Evolutionary conservation across 2,113 vertebrate species (phyloP), one percentile per base, ranked within the genome.

Genomic region (Gorsachius goisagi): DNA sequence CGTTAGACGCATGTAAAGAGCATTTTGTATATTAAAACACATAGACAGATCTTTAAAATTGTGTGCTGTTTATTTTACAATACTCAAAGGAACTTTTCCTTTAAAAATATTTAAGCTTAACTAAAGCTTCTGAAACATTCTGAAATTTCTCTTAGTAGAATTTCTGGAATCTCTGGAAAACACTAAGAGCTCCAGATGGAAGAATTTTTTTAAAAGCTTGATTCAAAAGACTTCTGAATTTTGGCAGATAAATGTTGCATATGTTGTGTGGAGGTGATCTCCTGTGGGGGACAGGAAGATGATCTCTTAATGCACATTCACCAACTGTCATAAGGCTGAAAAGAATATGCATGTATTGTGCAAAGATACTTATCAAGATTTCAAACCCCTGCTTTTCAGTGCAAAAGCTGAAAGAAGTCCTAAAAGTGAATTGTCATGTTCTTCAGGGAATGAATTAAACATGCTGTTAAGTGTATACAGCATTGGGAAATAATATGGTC

Each of bases 171-270:
- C 71, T 92, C 91, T 94, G 92, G 93, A 92, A 93, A 96, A 96
- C 56, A 93, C 82, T 80, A 63, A 83, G 67, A 93, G 89, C 86
- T 95, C 95, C 96, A 98, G 97, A 98, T 97, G 97, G 97, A 96
- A 92, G 68, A 84, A 69, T 63, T 94, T 96, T 95, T 92, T 89
- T 44, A 88, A 96, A 97, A 93, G 91, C 95, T 93, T 75, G 89
- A 96, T 96, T 97, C 91, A 97, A 95, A 94, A 97, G 90, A 71
- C 95, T 97, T 93, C 41, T 90, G 92, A 96, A 88, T 93, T 95
- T 97, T 98, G 98, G 98, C 97, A 98, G 92, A 97, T 75, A 37
- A 95, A 85, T 59, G 88, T 94, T 97, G 94, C 98, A 98, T 97
- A 98, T 98, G 98, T 91, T 97, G 93, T 97, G 94, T 91, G 83